A percentile compares a stretch with the other conserved stretches of the same genome.
Conservation (phyloP, 2,113 vertebrate species). For the rabbit (Oryctolagus cuniculus) region mOryCun1.1 NC_091449.1:24623501-24624000, state of each 20-base stretch:
- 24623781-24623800: not conserved
- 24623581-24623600: not conserved
- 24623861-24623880: constrained; percentile 19
- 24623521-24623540: not conserved
- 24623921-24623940: not conserved
- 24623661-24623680: constrained; percentile 1
- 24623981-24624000: too few species aligned
- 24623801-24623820: not conserved
- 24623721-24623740: not conserved
- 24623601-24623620: not conserved
- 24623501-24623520: not conserved
- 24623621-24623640: not conserved
- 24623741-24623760: not conserved
- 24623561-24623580: not conserved
- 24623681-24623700: not conserved
- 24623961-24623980: too few species aligned
- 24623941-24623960: not conserved
- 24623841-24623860: not conserved
- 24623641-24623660: not conserved
- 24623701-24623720: not conserved
- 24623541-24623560: not conserved
- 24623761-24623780: not conserved
- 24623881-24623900: not conserved
- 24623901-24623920: not conserved
- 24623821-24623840: not conserved